These are phyloP conservation scores for Diploscapter pachys DNA, from an alignment of 1,140 invertebrate species.

Conservation along the genomic window DNA sequence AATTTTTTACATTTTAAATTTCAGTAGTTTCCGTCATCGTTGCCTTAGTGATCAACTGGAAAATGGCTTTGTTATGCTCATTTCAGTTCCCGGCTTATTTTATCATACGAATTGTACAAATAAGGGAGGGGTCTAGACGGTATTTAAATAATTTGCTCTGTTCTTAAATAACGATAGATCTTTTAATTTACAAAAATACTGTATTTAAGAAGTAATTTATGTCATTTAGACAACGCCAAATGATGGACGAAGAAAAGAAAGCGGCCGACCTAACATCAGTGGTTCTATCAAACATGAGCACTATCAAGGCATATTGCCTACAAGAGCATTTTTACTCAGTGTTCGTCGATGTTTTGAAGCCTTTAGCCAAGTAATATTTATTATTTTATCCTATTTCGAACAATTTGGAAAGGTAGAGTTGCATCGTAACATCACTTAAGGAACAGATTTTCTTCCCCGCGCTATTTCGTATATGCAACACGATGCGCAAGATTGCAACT, in stretches of 20 bases:
- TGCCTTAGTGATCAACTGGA: conserved; percentile 55
- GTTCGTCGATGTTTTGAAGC: conserved; percentile 49
- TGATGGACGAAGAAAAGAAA: conserved; percentile 57
- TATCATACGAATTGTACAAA: conserved; percentile 49
- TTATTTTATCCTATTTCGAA: neutral
- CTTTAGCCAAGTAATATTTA: conserved; percentile 43
- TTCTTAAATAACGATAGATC: too few species aligned
- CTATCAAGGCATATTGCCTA: conserved; percentile 54
- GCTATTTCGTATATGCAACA: too few species aligned
- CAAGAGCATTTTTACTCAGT: conserved; percentile 50
- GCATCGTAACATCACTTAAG: neutral
- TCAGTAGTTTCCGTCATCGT: conserved; percentile 45
- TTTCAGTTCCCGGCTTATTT: conserved; percentile 57
- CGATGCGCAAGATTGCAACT: too few species aligned
- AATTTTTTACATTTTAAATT: neutral
- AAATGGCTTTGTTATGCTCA: conserved; percentile 49
- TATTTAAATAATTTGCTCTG: too few species aligned
- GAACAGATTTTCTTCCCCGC: too few species aligned
- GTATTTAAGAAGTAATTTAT: conserved; percentile 1
- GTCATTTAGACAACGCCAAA: conserved; percentile 48
- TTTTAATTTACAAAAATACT: neutral
- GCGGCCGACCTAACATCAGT: conserved; percentile 53
- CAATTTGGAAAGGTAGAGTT: neutral
- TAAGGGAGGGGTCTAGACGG: conserved; percentile 40
- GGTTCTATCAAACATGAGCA: conserved; percentile 55